Conservation (phyloP, 1,140 invertebrate genomes). For the Laupala kohalensis region DNA sequence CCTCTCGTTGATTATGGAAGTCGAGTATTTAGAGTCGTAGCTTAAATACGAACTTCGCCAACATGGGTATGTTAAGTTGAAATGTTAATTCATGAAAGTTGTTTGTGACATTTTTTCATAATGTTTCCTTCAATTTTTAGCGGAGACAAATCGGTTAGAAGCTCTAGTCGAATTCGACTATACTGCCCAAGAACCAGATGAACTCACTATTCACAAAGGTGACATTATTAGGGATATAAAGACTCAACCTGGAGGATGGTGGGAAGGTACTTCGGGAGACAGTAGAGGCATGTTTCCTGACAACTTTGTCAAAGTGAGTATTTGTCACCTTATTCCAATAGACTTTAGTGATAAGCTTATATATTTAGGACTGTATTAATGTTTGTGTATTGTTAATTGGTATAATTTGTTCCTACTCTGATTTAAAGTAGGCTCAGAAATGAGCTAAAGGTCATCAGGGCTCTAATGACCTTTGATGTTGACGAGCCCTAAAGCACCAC, state of each 20-base stretch:
- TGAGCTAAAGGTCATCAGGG: too few species aligned
- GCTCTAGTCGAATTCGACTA: slow-evolving; percentile 73
- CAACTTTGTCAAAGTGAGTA: slow-evolving; percentile 75
- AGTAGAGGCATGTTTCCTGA: slow-evolving; percentile 93
- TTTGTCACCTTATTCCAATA: too few species aligned
- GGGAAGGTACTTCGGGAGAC: slow-evolving; percentile 80
- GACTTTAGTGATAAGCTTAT: too few species aligned
- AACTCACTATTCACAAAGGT: slow-evolving; percentile 75
- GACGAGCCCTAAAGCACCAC: too few species aligned
- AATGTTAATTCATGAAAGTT: background rate
- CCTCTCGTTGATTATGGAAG: background rate
- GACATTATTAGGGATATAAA: slow-evolving; percentile 77
- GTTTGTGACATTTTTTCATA: background rate
- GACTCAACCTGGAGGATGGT: slow-evolving; percentile 85
- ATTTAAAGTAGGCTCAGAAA: too few species aligned
- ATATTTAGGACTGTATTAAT: too few species aligned
- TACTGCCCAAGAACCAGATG: slow-evolving; percentile 62
- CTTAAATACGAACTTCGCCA: background rate
- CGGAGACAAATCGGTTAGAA: slow-evolving; percentile 31
- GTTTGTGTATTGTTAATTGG: too few species aligned
- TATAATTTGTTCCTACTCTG: too few species aligned
- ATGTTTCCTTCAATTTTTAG: background rate
- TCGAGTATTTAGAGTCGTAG: background rate
- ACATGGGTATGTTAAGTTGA: background rate
- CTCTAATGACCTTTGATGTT: too few species aligned